Evolutionary conservation across 2,113 vertebrate genomes (phyloP), one percentile per base, ranked within the genome.

Genomic region (Bubalus kerabau): DNA sequence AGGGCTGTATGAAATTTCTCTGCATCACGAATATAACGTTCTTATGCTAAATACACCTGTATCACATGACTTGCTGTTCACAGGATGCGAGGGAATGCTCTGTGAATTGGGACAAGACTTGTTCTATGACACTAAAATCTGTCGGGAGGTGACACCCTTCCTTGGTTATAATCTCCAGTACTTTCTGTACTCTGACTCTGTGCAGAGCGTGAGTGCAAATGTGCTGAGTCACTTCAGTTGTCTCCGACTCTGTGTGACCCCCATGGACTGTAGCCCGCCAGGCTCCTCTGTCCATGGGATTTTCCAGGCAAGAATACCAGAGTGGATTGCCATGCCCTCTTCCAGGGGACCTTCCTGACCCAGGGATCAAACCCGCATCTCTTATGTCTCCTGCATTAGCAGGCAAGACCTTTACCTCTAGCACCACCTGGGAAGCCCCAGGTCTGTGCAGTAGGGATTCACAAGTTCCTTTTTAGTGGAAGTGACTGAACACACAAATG

Each of bases 141-240:
- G 52, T 1, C 19, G 24, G 50, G n/a, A 90, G 43, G 26, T 19
- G 32, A 60, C 54, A 19, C 83, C 19, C 54, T 60, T 60, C 80
- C 80, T 84, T 11, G 40, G 5, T 43, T 40, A 17, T 11, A 26
- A 59, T 30, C n/a, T 32, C 80, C 19, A 16, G 5, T 1, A 15
- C 6, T 32, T 48, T 84, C 23, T n/a, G 24, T 30, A 24, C n/a
- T 6, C 40, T 7, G 36, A 76, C 71, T 36, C n/a, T 14, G 36
- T 6, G 21, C 2, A 14, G 6, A 4, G 71, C 0, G 12, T 43
- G 40, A 43, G 71, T 3, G 12, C 67, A 1, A 2, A 11, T 1
- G 2, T 24, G 36, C 21, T 3, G 6, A 24, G 5, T 24, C 21
- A 13, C 67, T 13, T 24, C 67, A 24, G 21, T 3, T 3, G 36